Evolutionary conservation across 1,140 invertebrate species (phyloP).

Genomic region (Hycleus phaleratus): DNA sequence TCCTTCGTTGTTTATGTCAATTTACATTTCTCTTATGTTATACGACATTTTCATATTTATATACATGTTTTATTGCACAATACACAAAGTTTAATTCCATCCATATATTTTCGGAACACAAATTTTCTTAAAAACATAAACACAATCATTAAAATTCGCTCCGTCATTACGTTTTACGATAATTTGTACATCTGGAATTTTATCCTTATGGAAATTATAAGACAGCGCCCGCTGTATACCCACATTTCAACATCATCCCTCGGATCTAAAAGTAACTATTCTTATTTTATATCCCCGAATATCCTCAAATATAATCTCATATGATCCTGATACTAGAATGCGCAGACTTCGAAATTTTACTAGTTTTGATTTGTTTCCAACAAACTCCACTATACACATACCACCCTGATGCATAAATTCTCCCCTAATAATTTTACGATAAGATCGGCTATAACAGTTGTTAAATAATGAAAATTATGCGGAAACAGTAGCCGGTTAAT

Average conservation of each 20-base stretch:
- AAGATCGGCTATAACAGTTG: no score
- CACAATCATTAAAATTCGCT: constrained; percentile 11
- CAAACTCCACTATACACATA: constrained; percentile 3
- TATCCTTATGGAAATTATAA: no score
- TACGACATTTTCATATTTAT: constrained; percentile 10
- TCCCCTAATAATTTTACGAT: no score
- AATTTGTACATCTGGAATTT: background rate
- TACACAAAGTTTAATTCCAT: constrained; percentile 10
- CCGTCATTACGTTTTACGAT: constrained; percentile 8
- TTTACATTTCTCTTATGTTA: constrained; percentile 11
- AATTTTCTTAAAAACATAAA: constrained; percentile 12
- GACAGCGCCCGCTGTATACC: no score
- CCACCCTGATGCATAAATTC: background rate
- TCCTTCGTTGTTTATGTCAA: constrained; percentile 14
- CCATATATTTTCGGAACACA: constrained; percentile 10
- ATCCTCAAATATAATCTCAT: no score
- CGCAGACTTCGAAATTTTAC: no score
- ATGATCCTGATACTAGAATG: no score
- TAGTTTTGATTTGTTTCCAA: constrained; percentile 4
- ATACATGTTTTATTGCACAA: constrained; percentile 11
- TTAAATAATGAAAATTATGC: no score
- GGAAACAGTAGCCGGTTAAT: no score
- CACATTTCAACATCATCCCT: no score
- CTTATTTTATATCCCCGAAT: no score
- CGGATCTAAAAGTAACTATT: no score